Evolutionary conservation across 2,797 vertebrate species (phyloP), one percentile per base, ranked within the genome.

Genomic region (Karalla daura): DNA sequence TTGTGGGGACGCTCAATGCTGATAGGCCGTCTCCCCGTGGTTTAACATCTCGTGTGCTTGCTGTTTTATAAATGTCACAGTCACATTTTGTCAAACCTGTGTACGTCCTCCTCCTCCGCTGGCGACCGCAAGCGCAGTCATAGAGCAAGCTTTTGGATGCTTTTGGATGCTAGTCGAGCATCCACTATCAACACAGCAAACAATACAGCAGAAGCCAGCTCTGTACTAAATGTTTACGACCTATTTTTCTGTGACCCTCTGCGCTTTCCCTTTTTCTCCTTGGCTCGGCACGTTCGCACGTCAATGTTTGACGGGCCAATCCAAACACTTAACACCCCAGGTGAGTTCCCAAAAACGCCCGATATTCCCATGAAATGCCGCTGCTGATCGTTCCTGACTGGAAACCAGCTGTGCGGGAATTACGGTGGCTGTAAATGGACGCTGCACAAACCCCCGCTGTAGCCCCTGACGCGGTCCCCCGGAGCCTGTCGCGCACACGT

Each of bases 341-440:
- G 64, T 47, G 63, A 50, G 51, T 63, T 75, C 53, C 53, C 52
- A 46, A 76, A 75, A 70, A 45, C 71, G 65, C n/a, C 79, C 44
- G 72, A 66, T 71, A 74, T 70, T 59, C 43, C 58, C 72, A 79
- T 74, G 51, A 67, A 75, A 86, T 81, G 82, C 83, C 64, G 50
- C 43, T 30, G 56, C 58, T 89, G 88, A 91, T 89, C 45, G 70
- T 50, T 85, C 80, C 47, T 89, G 88, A 89, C 85, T 84, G 55
- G 50, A 69, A 82, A 89, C 76, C 73, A 82, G 83, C 74, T 86
- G 64, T 83, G 72, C 81, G 83, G 83, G 88, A 90, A 87, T 88
- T n/a, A n/a, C n/a, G 75, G 88, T 33, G 84, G 88, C 83, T 79
- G 63, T 73, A 82, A 79, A 83, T 66, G 17, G 81, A 86, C 59